Base-by-base conservation (phyloP, 2,113 vertebrate genomes). In the Mellivora capensis region DNA sequence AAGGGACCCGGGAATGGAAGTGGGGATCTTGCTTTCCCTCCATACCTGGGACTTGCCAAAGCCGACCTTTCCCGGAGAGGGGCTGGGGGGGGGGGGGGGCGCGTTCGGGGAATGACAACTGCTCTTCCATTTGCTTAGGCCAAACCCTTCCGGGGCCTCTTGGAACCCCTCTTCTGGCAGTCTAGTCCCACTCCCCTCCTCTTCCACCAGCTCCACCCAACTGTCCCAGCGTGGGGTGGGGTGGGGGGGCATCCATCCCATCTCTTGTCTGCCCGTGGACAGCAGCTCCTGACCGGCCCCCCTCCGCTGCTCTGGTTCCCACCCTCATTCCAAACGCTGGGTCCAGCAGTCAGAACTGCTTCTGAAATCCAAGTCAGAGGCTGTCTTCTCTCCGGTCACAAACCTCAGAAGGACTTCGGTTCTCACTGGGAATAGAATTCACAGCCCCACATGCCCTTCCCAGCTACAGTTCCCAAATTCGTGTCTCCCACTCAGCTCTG, bases 391-490 rank as follows among this genome's bases (percentile, higher is more conserved):
- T 74, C 69, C 18, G 47, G 25, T 37, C 37, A 10, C 37, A 12
- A 1, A 34, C n/a, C 37, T 42, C 34, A 0, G 1, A n/a, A 83
- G 72, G 59, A 64, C 15, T 34, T 7, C 37, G 11, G 3, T 0
- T 37, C 71, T 4, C 18, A 8, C 87, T 79, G 29, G 47, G 34
- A 64, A 39, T 20, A 44, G 54, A 86, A 67, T 17, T n/a, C 79
- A 23, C 17, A 18, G 80, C 6, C 47, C 34, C 42, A 3, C 0
- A 6, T 3, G 0, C 23, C n/a, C 44, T 4, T 12, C n/a, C 11
- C 0, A 15, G 23, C 31, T 34, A 34, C 77, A 62, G 76, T n/a
- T 52, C 34, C 42, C 29, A 37, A 18, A 18, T 18, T 90, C 12
- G 0, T 11, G 0, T 34, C 85, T 31, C 44, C 62, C 47, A 3